These are phyloP conservation scores for Mantis religiosa DNA, from an alignment of 2,888 invertebrate genomes.

Conservation along the genomic window DNA sequence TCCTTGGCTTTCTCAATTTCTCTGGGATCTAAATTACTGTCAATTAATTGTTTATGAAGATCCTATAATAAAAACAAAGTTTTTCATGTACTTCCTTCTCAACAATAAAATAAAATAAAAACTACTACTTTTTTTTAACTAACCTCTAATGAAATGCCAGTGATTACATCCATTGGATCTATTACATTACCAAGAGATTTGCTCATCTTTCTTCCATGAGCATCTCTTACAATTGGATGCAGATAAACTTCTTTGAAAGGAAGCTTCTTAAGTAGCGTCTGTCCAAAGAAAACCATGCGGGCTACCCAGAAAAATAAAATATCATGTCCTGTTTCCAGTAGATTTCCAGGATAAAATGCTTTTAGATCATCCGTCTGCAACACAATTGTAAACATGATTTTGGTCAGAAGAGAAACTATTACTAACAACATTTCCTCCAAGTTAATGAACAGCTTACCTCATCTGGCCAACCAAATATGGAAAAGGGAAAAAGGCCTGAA, in stretches of 20 bases:
- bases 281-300: slow-evolving; percentile 97
- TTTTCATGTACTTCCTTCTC: background rate
- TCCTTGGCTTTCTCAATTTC: slow-evolving; percentile 73
- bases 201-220: slow-evolving; percentile 98
- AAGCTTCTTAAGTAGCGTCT: slow-evolving; percentile 79
- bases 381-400: background rate
- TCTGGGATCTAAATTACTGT: slow-evolving; percentile 80
- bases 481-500: slow-evolving; percentile 92
- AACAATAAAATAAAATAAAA: background rate
- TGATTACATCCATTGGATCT: slow-evolving; percentile 93
- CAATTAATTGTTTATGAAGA: slow-evolving; percentile 66
- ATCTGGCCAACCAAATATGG: slow-evolving; percentile 96
- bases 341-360: slow-evolving; percentile 84
- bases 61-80: slow-evolving; percentile 40
- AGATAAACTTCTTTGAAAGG: slow-evolving; percentile 92
- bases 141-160: slow-evolving; percentile 75
- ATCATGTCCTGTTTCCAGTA: slow-evolving; percentile 96
- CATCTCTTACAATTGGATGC: slow-evolving; percentile 96
- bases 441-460: slow-evolving; percentile 46
- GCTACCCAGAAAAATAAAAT: slow-evolving; percentile 99
- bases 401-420: background rate
- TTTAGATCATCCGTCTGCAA: slow-evolving; percentile 59
- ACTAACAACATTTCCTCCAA: background rate
- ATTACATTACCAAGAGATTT: slow-evolving; percentile 98
- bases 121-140: background rate